These are phyloP conservation scores for Drosophila kuntzei DNA, from an alignment of 2,888 invertebrate genomes.

Conservation along the genomic window DNA sequence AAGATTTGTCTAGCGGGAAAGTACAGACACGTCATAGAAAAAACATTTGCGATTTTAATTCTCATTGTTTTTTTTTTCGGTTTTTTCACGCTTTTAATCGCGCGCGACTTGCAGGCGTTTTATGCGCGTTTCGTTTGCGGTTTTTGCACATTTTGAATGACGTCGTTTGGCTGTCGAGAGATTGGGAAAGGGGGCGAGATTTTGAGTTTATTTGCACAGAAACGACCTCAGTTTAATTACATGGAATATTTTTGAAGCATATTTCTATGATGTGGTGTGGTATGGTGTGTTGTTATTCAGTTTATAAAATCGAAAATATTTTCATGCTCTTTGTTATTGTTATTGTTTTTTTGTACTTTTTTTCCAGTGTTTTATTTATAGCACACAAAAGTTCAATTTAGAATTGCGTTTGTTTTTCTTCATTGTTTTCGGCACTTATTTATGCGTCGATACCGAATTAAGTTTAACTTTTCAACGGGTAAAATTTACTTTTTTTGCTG, in stretches of 20 bases:
- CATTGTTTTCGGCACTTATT: constrained; percentile 30
- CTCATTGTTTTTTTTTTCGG: neutral
- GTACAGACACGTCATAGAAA: constrained; percentile 48
- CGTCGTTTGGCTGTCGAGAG: constrained; percentile 39
- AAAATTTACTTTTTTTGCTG: constrained; percentile 10
- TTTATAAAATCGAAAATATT: constrained; percentile 56
- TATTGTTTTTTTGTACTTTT: constrained; percentile 19
- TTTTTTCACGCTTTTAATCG: constrained; percentile 15
- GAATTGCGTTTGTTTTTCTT: constrained; percentile 46
- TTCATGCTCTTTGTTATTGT: constrained; percentile 45
- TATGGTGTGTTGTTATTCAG: constrained; percentile 26
- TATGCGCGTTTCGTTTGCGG: constrained; percentile 39
- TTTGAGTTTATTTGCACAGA: constrained; percentile 45
- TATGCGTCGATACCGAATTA: constrained; percentile 15
- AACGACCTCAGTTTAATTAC: constrained; percentile 48
- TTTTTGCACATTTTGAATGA: constrained; percentile 50
- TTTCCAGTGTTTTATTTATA: constrained; percentile 57
- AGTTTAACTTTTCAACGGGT: neutral
- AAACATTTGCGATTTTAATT: constrained; percentile 26
- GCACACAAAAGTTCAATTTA: constrained; percentile 54
- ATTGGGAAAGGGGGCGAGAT: neutral
- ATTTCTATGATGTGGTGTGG: constrained; percentile 10
- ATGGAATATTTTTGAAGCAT: constrained; percentile 53
- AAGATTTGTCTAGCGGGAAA: constrained; percentile 47
- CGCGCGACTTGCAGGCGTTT: constrained; percentile 41